Base-by-base conservation (phyloP, 2,888 invertebrate species). In the Itoplectis maculator region DNA sequence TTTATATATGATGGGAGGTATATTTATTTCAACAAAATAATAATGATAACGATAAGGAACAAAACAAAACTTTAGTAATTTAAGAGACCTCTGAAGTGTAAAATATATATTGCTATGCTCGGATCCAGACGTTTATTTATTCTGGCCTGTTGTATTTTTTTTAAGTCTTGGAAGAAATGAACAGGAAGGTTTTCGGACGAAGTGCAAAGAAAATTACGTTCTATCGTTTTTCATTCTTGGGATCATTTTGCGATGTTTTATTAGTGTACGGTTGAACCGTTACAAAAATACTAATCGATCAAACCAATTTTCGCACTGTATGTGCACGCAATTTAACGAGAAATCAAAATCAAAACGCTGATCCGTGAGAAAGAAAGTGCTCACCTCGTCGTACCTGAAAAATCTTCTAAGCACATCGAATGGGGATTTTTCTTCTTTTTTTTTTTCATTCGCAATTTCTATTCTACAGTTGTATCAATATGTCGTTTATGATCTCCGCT, bases 221-320 rank as follows among this genome's bases (percentile, higher is more conserved):
- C 13, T 42, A 45, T 20, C n/a, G 49, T 72, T 78, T 70, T 72
- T 72, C 51, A 49, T 65, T 73, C 66, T 74, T 66, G 47, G 65
- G 65, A 76, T 66, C 68, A 49, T 75, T 20, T 73, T 56, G 23
- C 68, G 45, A 72, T 23, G 35, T 77, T 76, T 81, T 70, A 83
- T 86, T 84, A 78, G 78, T 83, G 79, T 80, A 66, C 66, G 56
- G 79, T 84, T 47, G 63, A 83, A 83, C 76, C 77, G 83, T 86
- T 87, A 87, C 85, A 87, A 87, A 87, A 87, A 87, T 87, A 87
- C 84, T 85, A 84, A 75, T 84, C 81, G 85, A 80, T 80, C 47
- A 65, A 79, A 74, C 81, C 78, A 76, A 68, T 70, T 70, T 82
- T 56, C 79, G 35, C 73, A n/a, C n/a, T n/a, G n/a, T 5, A 5